These are phyloP conservation scores for Conistra vaccinii DNA, from an alignment of 2,888 invertebrate species.

Conservation along the genomic window DNA sequence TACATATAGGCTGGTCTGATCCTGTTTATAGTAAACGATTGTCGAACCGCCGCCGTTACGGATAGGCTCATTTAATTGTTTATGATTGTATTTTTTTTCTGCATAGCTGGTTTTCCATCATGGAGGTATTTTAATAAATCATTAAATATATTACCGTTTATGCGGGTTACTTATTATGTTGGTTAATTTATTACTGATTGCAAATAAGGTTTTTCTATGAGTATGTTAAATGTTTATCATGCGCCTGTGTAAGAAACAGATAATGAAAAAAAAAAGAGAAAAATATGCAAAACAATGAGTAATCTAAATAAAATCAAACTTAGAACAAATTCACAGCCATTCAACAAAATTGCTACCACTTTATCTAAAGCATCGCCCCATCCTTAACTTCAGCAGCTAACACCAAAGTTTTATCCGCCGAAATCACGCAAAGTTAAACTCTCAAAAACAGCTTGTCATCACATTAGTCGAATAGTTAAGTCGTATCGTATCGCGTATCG, in stretches of 20 bases:
- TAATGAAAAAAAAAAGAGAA: not conserved
- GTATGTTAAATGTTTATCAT: not conserved
- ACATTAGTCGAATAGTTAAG: conserved; percentile 47
- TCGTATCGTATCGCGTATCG: conserved; percentile 65
- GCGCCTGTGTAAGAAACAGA: not conserved
- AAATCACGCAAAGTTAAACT: conserved; percentile 58
- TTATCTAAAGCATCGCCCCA: conserved; percentile 42
- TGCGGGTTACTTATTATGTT: conserved; percentile 56
- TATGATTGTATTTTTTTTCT: conserved; percentile 43
- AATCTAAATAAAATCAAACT: not conserved
- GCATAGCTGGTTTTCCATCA: conserved; percentile 53
- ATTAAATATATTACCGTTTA: conserved; percentile 56
- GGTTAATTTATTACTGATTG: conserved; percentile 40
- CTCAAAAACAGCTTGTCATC: conserved; percentile 55
- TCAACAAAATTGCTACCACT: conserved; percentile 46
- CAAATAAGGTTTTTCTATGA: conserved; percentile 29
- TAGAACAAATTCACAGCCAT: conserved; percentile 30
- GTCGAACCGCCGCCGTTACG: conserved; percentile 57
- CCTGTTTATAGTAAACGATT: conserved; percentile 54
- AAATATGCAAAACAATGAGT: not conserved
- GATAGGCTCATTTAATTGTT: conserved; percentile 56
- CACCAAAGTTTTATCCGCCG: conserved; percentile 50
- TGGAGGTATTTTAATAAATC: conserved; percentile 63
- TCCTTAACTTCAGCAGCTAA: conserved; percentile 40
- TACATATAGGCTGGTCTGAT: conserved; percentile 43